Evolutionary conservation across 1,140 invertebrate species (phyloP).

Genomic region (Drosophila littoralis): DNA sequence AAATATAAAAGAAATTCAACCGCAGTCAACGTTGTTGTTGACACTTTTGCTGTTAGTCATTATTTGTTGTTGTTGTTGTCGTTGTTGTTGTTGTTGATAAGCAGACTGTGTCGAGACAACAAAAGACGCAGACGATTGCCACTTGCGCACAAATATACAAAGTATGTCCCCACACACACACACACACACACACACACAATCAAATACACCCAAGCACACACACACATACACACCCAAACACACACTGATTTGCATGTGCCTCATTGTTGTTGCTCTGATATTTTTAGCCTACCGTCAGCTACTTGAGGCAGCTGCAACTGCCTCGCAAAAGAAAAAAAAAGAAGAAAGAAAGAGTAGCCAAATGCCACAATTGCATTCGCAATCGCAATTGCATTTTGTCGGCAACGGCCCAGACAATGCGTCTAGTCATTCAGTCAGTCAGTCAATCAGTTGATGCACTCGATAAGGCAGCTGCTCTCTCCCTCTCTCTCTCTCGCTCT

Average conservation of each 20-base stretch:
- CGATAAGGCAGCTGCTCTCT: slow-evolving; percentile 1
- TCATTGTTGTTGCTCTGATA: slow-evolving; percentile 51
- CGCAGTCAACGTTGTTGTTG: slow-evolving; percentile 42
- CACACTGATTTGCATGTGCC: slow-evolving; percentile 1
- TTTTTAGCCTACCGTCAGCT: slow-evolving; percentile 59
- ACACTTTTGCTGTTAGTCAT: slow-evolving; percentile 71
- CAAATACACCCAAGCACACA: not conserved
- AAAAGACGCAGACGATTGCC: slow-evolving; percentile 78
- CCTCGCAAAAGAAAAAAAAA: slow-evolving; percentile 28
- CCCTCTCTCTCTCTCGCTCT: not conserved
- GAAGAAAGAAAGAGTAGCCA: slow-evolving; percentile 31
- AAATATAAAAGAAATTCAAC: not conserved
- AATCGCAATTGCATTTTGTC: slow-evolving; percentile 49
- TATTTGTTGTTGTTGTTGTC: slow-evolving; percentile 47
- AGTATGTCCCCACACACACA: slow-evolving; percentile 15
- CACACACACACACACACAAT: not conserved
- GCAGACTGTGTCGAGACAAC: slow-evolving; percentile 80
- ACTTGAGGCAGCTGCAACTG: slow-evolving; percentile 37
- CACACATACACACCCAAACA: not conserved
- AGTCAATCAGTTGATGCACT: slow-evolving; percentile 27
- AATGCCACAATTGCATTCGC: slow-evolving; percentile 60
- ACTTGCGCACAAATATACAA: slow-evolving; percentile 63
- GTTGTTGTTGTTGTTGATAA: slow-evolving; percentile 48
- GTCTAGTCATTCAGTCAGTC: slow-evolving; percentile 54
- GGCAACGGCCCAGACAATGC: slow-evolving; percentile 63